Conservation (phyloP, 2,888 invertebrate species). For the Zele albiditarsus region DNA sequence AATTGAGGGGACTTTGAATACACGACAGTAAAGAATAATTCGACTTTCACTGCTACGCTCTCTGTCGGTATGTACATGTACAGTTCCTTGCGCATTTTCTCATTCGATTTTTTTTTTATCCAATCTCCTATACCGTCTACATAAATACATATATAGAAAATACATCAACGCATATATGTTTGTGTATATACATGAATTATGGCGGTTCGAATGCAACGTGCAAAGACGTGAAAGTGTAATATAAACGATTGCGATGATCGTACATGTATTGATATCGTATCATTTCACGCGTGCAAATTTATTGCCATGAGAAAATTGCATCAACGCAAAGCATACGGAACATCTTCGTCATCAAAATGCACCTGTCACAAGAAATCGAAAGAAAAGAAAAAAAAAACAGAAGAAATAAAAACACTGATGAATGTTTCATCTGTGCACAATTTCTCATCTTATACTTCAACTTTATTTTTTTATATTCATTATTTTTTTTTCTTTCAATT, state of each 20-base stretch:
- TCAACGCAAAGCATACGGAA: background rate
- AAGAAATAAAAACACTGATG: background rate
- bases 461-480: background rate
- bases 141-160: background rate
- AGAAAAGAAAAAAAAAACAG: background rate
- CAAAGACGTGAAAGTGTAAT: constrained; percentile 1
- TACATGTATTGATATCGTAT: background rate
- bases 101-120: background rate
- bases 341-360: background rate
- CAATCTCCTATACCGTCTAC: background rate
- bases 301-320: background rate
- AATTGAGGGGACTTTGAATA: background rate
- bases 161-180: background rate
- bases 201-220: background rate
- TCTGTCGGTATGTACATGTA: background rate
- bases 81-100: background rate
- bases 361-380: background rate
- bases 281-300: background rate
- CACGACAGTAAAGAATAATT: background rate
- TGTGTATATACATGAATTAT: background rate
- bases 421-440: background rate
- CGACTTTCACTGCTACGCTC: background rate
- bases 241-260: background rate
- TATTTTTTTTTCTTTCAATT: background rate
- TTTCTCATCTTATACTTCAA: background rate